Evolutionary conservation across 2,888 invertebrate species (phyloP).

Genomic region (Ctena decussata): DNA sequence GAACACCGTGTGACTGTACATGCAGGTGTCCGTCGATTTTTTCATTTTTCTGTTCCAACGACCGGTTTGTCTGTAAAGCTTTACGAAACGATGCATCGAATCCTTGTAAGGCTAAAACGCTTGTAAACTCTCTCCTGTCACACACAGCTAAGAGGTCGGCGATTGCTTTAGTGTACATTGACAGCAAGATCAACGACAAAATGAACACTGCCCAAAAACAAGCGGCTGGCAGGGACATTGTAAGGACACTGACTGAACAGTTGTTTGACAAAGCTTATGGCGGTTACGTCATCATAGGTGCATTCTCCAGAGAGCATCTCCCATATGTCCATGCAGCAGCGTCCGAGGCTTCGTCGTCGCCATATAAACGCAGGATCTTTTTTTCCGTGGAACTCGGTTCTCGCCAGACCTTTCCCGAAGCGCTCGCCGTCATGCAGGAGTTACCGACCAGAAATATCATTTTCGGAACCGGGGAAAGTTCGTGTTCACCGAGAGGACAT

Average conservation of each 20-base stretch:
- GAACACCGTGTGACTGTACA: not conserved
- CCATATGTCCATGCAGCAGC: slow-evolving; percentile 5
- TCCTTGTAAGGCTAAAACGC: slow-evolving; percentile 7
- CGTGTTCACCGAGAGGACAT: not conserved
- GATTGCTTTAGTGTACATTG: slow-evolving; percentile 14
- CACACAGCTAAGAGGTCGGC: not conserved
- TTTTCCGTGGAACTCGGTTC: too few relatives aligned
- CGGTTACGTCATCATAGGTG: slow-evolving; percentile 16
- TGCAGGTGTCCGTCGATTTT: not conserved
- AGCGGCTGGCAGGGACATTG: not conserved
- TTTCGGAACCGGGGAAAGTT: slow-evolving; percentile 7
- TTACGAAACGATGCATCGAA: not conserved
- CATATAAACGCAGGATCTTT: not conserved
- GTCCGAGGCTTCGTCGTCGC: not conserved
- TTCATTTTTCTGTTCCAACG: not conserved
- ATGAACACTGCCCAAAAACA: not conserved
- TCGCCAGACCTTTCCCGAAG: too few relatives aligned
- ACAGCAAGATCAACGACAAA: slow-evolving; percentile 7
- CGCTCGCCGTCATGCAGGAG: too few relatives aligned
- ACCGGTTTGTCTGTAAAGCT: not conserved
- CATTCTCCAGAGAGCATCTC: not conserved
- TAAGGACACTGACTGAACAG: not conserved
- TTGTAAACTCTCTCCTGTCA: not conserved
- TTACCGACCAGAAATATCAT: slow-evolving; percentile 21
- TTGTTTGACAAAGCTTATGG: slow-evolving; percentile 7